phyloP scores from a whole-genome alignment of 92 coral and sea anemone genomes.

The Scolanthus callimorphus region DNA sequence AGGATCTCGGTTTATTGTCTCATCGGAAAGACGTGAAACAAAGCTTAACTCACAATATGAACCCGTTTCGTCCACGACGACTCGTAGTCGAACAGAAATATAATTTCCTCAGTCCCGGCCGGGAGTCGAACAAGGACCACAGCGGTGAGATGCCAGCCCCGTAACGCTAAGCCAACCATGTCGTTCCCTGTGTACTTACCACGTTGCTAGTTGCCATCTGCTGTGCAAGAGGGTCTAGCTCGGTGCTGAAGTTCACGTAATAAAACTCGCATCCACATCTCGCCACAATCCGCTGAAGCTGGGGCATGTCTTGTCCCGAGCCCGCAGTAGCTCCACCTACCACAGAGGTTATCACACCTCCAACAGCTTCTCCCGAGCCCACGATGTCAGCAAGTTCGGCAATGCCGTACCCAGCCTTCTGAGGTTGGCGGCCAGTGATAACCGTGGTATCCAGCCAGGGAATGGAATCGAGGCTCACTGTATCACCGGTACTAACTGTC shows the following conservation, averaged over 20 bases:
- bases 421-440: constrained; percentile 77
- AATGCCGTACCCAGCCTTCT: constrained; percentile 79
- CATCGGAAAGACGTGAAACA: too few species aligned
- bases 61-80: too few species aligned
- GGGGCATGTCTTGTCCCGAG: constrained; percentile 65
- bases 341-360: constrained; percentile 78
- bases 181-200: too few species aligned
- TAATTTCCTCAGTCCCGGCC: too few species aligned
- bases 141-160: too few species aligned
- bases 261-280: constrained; percentile 94
- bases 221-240: constrained; percentile 83
- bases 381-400: constrained; percentile 88
- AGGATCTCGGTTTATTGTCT: too few species aligned
- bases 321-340: constrained; percentile 59
- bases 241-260: constrained; percentile 87
- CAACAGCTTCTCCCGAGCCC: constrained; percentile 96
- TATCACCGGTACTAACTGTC: constrained; percentile 85
- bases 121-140: too few species aligned
- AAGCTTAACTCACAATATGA: too few species aligned
- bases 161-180: too few species aligned
- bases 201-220: constrained; percentile 58
- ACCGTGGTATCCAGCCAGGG: constrained; percentile 92
- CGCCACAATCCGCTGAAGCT: constrained; percentile 92
- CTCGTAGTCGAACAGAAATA: too few species aligned
- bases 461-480: constrained; percentile 59